A percentile compares a stretch with the other conserved stretches of the same genome.
phyloP scores from a whole-genome alignment of 2,888 invertebrate genomes.

The Heliconius aoede region DNA sequence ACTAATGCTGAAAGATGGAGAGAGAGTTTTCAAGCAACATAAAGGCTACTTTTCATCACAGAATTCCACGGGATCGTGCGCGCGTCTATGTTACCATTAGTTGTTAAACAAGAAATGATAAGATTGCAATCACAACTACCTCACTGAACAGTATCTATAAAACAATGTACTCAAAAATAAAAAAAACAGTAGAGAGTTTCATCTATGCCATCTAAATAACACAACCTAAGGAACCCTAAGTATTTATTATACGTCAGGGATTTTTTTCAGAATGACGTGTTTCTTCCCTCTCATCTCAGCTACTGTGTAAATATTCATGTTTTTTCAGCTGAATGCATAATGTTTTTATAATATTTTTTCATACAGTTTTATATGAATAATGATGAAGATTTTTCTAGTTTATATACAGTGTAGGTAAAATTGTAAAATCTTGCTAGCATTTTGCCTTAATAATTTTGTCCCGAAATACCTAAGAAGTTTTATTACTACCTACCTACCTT shows the following conservation, averaged over 20 bases:
- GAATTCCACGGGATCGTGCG: too few species aligned
- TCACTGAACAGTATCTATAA: too few species aligned
- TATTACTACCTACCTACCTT: too few species aligned
- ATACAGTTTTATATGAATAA: constrained; percentile 41
- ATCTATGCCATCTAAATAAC: background rate
- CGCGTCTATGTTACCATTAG: too few species aligned
- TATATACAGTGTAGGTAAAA: background rate
- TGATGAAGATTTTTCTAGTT: background rate
- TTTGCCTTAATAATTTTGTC: background rate
- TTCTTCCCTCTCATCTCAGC: background rate
- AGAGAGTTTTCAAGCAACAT: too few species aligned
- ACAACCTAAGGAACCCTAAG: background rate
- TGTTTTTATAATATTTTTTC: constrained; percentile 34
- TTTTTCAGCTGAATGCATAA: constrained; percentile 36
- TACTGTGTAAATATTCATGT: constrained; percentile 42
- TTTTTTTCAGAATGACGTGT: background rate
- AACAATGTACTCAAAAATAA: background rate
- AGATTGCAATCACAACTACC: too few species aligned
- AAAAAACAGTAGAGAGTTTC: background rate
- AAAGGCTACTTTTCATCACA: too few species aligned
- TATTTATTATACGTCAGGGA: background rate
- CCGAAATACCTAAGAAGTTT: background rate
- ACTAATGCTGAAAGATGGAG: too few species aligned
- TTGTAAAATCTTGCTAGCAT: background rate
- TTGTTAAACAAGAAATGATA: too few species aligned